phyloP scores from a whole-genome alignment of 1,140 invertebrate genomes.

The Tyrophagus putrescentiae region DNA sequence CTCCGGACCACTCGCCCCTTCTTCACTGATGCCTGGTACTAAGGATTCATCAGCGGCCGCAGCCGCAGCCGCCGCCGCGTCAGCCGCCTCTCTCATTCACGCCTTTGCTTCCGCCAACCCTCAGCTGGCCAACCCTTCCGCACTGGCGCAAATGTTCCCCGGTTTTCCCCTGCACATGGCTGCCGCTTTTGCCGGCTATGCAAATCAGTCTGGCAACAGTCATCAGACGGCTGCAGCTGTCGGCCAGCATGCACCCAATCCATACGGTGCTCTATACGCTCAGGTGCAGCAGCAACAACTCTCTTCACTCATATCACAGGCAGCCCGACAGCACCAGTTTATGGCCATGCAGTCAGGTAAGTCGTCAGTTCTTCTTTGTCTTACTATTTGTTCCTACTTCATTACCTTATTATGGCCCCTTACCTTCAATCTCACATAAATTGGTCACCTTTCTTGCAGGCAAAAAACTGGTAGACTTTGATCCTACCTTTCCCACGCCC shows the following conservation, averaged over 20 bases:
- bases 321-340: not conserved
- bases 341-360: not conserved
- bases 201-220: not conserved
- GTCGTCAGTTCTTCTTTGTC: not conserved
- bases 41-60: slow-evolving; percentile 2
- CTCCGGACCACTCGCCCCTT: not conserved
- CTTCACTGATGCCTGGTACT: not conserved
- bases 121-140: not conserved
- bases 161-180: slow-evolving; percentile 2
- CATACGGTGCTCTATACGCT: not conserved
- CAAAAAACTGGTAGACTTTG: not conserved
- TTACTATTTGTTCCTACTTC: not conserved
- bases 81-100: not conserved
- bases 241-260: not conserved
- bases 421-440: no score
- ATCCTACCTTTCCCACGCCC: not conserved
- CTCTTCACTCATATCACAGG: not conserved
- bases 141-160: slow-evolving; percentile 14
- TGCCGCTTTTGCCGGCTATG: not conserved
- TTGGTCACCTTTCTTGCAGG: not conserved
- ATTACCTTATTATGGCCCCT: no score
- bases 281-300: slow-evolving; percentile 11
- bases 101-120: not conserved
- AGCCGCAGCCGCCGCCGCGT: not conserved
- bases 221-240: not conserved